Percentiles rank a stretch among this genome's conserved stretches.
Evolutionary conservation across 2,797 vertebrate genomes (phyloP).

Genomic region (Paratrypauchen microcephalus): DNA sequence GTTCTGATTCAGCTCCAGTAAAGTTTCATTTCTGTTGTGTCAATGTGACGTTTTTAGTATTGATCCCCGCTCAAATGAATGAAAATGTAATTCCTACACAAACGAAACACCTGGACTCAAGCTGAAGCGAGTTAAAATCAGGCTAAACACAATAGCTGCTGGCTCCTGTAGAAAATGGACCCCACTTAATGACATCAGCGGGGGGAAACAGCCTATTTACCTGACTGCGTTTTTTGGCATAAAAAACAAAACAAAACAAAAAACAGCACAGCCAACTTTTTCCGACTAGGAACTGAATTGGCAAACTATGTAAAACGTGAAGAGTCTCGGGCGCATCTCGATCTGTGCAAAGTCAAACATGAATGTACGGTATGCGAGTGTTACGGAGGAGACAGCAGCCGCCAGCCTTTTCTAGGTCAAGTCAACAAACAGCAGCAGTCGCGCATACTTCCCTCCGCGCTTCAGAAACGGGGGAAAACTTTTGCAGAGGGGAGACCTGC

Average conservation of each 20-base stretch:
- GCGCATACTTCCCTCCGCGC: slow-evolving; percentile 58
- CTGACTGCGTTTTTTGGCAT: neutral
- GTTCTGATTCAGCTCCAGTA: no score
- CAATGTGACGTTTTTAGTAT: no score
- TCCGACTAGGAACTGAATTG: slow-evolving; percentile 35
- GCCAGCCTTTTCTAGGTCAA: slow-evolving; percentile 73
- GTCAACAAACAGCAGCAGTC: slow-evolving; percentile 70
- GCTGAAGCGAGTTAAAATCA: no score
- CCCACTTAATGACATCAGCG: no score
- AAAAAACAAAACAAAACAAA: no score
- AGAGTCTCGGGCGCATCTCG: slow-evolving; percentile 22
- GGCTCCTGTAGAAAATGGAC: no score
- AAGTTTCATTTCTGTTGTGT: no score
- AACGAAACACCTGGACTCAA: no score
- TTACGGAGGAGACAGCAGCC: slow-evolving; percentile 42
- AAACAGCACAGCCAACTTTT: slow-evolving; percentile 22
- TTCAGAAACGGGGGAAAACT: slow-evolving; percentile 37
- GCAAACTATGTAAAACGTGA: slow-evolving; percentile 33
- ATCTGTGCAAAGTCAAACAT: slow-evolving; percentile 43
- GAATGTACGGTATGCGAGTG: slow-evolving; percentile 35
- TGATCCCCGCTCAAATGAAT: no score
- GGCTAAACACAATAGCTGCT: no score
- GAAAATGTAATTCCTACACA: no score
- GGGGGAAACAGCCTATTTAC: no score
- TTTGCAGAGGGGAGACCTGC: slow-evolving; percentile 67